These are phyloP conservation scores for Netelia melanura DNA, from an alignment of 2,888 invertebrate species.

Conservation along the genomic window DNA sequence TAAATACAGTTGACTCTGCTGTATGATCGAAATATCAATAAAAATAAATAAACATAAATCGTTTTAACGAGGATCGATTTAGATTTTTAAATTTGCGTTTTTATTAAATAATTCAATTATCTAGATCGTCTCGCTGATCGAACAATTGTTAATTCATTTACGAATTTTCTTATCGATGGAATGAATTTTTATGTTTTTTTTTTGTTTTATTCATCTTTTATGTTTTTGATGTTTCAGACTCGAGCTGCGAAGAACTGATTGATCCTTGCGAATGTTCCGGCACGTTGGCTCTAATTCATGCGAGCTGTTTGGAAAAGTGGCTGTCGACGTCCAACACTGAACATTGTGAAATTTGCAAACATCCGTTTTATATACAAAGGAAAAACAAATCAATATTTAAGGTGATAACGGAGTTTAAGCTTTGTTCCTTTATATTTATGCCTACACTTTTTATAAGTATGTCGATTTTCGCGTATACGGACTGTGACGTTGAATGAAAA, in stretches of 20 bases:
- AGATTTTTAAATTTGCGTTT: not conserved
- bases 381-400: conserved; percentile 82
- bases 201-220: not conserved
- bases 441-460: not conserved
- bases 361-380: conserved; percentile 84
- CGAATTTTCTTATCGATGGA: not conserved
- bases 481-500: not conserved
- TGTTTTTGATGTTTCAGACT: conserved; percentile 75
- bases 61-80: not conserved
- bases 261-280: conserved; percentile 87
- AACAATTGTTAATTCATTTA: not conserved
- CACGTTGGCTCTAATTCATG: conserved; percentile 86
- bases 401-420: conserved; percentile 19
- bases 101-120: not conserved
- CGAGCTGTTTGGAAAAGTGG: conserved; percentile 87
- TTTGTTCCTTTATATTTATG: not conserved
- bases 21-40: not conserved
- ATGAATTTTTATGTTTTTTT: not conserved
- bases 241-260: conserved; percentile 85
- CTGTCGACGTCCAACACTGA: conserved; percentile 86
- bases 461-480: not conserved
- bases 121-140: not conserved
- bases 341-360: conserved; percentile 86
- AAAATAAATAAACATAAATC: not conserved
- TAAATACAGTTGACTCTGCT: not conserved